phyloP scores from a whole-genome alignment of 2,797 vertebrate genomes.

The Pogoniulus pusillus region DNA sequence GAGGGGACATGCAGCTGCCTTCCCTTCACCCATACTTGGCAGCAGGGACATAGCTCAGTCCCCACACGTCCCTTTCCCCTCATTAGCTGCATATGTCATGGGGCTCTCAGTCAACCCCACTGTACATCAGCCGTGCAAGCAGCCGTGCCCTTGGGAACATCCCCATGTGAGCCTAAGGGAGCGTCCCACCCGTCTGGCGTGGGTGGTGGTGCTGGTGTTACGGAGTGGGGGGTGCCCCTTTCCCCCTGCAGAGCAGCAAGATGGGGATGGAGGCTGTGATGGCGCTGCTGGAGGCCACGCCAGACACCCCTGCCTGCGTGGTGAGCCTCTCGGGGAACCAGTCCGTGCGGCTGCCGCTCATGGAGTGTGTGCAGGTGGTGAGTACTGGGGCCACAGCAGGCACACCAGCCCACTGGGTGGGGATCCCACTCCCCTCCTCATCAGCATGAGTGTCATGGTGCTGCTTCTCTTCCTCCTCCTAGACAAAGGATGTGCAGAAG shows the following conservation, averaged over 20 bases:
- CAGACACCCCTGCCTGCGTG: slow-evolving; percentile 89
- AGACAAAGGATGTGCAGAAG: slow-evolving; percentile 96
- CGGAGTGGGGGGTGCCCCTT: neutral
- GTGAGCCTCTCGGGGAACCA: slow-evolving; percentile 94
- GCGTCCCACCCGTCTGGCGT: fast-evolving
- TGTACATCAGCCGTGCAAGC: neutral
- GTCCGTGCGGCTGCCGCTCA: slow-evolving; percentile 89
- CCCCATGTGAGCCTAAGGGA: neutral
- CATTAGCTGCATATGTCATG: neutral
- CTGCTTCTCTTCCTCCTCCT: neutral
- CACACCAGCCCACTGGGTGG: fast-evolving
- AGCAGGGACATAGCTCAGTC: neutral
- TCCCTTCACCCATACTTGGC: neutral
- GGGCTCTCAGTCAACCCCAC: neutral
- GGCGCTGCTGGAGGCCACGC: slow-evolving; percentile 89
- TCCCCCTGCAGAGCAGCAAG: slow-evolving; percentile 87
- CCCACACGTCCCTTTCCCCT: fast-evolving
- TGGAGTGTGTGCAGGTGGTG: slow-evolving; percentile 97
- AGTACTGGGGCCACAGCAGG: neutral
- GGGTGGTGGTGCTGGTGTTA: neutral
- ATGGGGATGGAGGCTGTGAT: slow-evolving; percentile 95
- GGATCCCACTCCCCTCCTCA: neutral
- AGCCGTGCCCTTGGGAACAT: fast-evolving
- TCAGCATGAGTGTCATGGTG: fast-evolving
- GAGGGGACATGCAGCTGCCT: neutral